Conservation (phyloP, 2,797 vertebrate genomes). For the Luscinia megarhynchos region DNA sequence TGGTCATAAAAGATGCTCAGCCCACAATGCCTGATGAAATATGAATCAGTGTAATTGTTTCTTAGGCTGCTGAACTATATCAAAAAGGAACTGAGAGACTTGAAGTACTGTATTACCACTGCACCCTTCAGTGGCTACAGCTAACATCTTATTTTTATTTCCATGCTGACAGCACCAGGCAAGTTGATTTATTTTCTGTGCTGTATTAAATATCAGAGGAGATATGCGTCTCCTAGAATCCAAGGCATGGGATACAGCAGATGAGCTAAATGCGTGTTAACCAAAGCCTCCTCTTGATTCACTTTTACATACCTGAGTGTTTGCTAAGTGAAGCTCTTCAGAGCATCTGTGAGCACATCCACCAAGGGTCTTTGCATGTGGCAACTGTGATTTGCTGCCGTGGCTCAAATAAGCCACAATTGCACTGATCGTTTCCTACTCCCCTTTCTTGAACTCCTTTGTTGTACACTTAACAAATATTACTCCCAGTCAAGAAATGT, state of each 20-base stretch:
- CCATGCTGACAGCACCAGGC: background rate
- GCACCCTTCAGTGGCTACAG: conserved; percentile 20
- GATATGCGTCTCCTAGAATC: background rate
- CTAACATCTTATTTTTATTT: conserved; percentile 49
- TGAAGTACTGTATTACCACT: background rate
- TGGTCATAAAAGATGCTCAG: background rate
- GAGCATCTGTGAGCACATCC: background rate
- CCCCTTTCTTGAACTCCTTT: background rate
- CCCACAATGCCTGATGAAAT: conserved; percentile 6
- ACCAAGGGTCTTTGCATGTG: conserved; percentile 39
- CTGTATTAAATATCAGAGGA: conserved; percentile 18
- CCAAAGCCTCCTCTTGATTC: background rate
- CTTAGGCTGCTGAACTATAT: conserved; percentile 5
- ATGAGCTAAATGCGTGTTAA: background rate
- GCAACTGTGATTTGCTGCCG: background rate
- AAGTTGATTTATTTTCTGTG: conserved; percentile 41
- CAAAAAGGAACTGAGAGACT: background rate
- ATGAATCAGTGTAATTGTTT: conserved; percentile 25
- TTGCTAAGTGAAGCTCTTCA: background rate
- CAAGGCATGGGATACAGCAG: background rate
- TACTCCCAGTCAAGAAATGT: background rate
- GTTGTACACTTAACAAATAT: background rate
- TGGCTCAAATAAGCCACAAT: conserved; percentile 6
- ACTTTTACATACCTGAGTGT: background rate
- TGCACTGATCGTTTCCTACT: background rate